These are phyloP conservation scores for Zosterops japonicus DNA, from an alignment of 2,113 vertebrate species.

Conservation along the genomic window DNA sequence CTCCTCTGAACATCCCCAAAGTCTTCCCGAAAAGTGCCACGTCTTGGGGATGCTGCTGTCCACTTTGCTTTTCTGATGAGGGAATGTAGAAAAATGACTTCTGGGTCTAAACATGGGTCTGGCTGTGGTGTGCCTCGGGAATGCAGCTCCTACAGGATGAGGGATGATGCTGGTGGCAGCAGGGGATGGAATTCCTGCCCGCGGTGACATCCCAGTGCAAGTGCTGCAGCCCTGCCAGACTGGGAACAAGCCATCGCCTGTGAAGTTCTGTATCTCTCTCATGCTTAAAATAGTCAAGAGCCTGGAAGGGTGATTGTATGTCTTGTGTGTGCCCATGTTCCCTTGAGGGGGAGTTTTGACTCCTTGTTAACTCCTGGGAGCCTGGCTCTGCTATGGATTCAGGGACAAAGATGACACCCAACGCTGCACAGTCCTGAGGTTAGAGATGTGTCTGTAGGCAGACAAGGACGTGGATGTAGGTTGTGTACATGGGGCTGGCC, in stretches of 20 bases:
- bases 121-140: neutral
- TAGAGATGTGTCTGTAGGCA: neutral
- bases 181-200: neutral
- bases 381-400: neutral
- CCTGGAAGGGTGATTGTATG: neutral
- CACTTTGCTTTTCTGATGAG: neutral
- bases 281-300: conserved; percentile 2
- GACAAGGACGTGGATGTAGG: neutral
- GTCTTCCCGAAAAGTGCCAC: rapidly evolving
- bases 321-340: neutral
- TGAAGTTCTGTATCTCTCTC: neutral
- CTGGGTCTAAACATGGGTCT: neutral
- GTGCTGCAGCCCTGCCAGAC: neutral
- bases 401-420: neutral
- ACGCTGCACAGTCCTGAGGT: rapidly evolving
- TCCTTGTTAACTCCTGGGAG: conserved; percentile 4
- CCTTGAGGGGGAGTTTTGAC: neutral
- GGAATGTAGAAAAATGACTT: neutral
- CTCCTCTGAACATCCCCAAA: neutral
- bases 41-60: rapidly evolving
- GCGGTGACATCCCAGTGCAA: rapidly evolving
- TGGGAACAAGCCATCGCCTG: neutral
- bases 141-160: rapidly evolving
- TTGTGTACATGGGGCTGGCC: neutral
- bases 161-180: neutral